Evolutionary conservation across 2,888 invertebrate species (phyloP).

Genomic region (Caenorhabditis imperialis): DNA sequence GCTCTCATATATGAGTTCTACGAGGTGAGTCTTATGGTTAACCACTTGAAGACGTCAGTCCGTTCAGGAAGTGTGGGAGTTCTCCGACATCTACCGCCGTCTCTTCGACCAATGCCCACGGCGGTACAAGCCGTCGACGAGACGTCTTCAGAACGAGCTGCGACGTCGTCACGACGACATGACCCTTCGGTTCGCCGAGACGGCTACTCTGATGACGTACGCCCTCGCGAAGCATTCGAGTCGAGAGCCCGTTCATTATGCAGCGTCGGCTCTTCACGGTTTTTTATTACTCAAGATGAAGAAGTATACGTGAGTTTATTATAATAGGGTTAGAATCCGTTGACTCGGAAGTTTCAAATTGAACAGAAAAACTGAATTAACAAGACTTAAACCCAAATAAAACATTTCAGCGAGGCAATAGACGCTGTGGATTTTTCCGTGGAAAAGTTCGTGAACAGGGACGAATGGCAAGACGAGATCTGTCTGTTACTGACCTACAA

Average conservation of each 20-base stretch:
- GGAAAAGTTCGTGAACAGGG: conserved; percentile 3
- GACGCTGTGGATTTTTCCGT: conserved; percentile 15
- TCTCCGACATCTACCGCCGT: conserved; percentile 30
- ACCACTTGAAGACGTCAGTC: too few species aligned
- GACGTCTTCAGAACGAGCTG: conserved; percentile 14
- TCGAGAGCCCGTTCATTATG: conserved; percentile 10
- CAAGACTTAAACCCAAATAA: too few species aligned
- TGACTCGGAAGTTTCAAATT: too few species aligned
- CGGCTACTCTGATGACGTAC: conserved; percentile 32
- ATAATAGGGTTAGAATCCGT: too few species aligned
- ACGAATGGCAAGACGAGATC: conserved; percentile 9
- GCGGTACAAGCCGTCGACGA: conserved; percentile 3
- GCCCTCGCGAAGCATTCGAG: conserved; percentile 25
- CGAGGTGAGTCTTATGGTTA: conserved; percentile 24
- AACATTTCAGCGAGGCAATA: conserved; percentile 27
- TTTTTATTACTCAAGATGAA: conserved; percentile 38
- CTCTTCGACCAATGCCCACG: conserved; percentile 9
- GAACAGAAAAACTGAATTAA: too few species aligned
- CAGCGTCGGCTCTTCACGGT: conserved; percentile 17
- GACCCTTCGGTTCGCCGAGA: conserved; percentile 29
- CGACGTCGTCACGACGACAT: conserved; percentile 27
- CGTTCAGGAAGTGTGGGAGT: conserved; percentile 45
- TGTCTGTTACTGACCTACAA: conserved; percentile 26
- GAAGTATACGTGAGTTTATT: conserved; percentile 36
- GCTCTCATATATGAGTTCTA: conserved; percentile 43